Conservation (phyloP, 2,797 vertebrate species). For the Falco cherrug region DNA sequence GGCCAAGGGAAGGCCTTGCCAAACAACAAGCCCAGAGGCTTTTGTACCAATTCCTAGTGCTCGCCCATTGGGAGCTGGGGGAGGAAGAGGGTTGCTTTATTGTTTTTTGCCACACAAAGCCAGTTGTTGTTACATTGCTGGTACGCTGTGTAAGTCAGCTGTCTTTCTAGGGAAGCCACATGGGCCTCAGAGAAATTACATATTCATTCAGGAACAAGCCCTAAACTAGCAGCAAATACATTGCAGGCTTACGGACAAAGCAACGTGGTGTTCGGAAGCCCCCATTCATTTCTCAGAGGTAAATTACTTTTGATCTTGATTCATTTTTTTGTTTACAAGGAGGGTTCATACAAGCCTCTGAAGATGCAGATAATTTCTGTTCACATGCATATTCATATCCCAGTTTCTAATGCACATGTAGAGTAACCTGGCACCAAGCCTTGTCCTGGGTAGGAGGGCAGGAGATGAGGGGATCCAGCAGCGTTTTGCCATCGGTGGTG, state of each 20-base stretch:
- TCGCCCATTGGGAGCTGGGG: background rate
- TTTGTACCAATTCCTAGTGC: background rate
- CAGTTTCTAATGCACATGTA: background rate
- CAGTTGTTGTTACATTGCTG: background rate
- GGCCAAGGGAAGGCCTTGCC: background rate
- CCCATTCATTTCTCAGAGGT: background rate
- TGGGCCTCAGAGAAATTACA: background rate
- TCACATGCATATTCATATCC: background rate
- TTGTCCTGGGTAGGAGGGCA: background rate
- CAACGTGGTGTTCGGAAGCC: background rate
- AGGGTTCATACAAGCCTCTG: background rate
- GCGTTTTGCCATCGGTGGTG: fast-evolving
- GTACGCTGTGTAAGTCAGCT: background rate
- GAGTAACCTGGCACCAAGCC: background rate
- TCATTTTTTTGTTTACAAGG: background rate
- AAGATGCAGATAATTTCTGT: background rate
- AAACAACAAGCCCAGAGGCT: background rate
- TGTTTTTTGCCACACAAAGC: background rate
- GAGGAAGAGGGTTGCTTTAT: background rate
- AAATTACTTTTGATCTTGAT: background rate
- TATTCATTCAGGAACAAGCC: background rate
- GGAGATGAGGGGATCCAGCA: background rate
- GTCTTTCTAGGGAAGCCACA: background rate
- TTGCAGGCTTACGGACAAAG: background rate
- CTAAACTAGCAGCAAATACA: background rate